phyloP scores from a whole-genome alignment of 2,888 invertebrate species.

The Lordiphosa fenestrarum region DNA sequence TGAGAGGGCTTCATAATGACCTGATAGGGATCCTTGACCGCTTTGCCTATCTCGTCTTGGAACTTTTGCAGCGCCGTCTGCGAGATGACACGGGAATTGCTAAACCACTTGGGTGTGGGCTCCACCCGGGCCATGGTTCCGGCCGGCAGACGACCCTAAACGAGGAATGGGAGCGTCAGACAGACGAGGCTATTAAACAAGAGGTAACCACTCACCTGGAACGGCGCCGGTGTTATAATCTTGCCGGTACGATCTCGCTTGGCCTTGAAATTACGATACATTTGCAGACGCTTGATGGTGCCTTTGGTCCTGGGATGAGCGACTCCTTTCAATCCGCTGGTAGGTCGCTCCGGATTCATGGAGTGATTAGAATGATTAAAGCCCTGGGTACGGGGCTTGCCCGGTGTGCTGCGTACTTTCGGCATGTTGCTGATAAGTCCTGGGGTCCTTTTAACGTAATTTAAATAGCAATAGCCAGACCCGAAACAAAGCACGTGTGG shows the following conservation, averaged over 20 bases:
- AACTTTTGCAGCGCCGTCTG: slow-evolving; percentile 94
- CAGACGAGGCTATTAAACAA: too few relatives aligned
- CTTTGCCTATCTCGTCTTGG: slow-evolving; percentile 96
- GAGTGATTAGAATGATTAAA: slow-evolving; percentile 94
- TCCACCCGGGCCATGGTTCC: slow-evolving; percentile 97
- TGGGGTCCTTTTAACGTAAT: slow-evolving; percentile 14
- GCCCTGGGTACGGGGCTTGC: slow-evolving; percentile 90
- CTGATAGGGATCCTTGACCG: slow-evolving; percentile 97
- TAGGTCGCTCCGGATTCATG: slow-evolving; percentile 95
- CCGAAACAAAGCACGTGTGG: slow-evolving; percentile 67
- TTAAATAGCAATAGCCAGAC: slow-evolving; percentile 24
- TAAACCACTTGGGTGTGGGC: slow-evolving; percentile 99
- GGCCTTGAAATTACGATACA: slow-evolving; percentile 99
- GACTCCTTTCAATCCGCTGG: slow-evolving; percentile 90
- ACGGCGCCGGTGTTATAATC: slow-evolving; percentile 96
- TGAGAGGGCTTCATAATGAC: slow-evolving; percentile 98
- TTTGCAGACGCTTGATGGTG: slow-evolving; percentile 97
- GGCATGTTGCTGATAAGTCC: slow-evolving; percentile 82
- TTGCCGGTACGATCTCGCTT: slow-evolving; percentile 94
- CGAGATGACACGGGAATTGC: slow-evolving; percentile 97
- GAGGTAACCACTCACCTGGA: slow-evolving; percentile 83
- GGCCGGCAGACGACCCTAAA: slow-evolving; percentile 87
- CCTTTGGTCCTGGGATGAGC: slow-evolving; percentile 92
- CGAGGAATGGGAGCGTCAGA: not conserved
- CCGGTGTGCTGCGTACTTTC: slow-evolving; percentile 87